Evolutionary conservation across 2,888 invertebrate species (phyloP).

Genomic region (Hypercompe scribonia): DNA sequence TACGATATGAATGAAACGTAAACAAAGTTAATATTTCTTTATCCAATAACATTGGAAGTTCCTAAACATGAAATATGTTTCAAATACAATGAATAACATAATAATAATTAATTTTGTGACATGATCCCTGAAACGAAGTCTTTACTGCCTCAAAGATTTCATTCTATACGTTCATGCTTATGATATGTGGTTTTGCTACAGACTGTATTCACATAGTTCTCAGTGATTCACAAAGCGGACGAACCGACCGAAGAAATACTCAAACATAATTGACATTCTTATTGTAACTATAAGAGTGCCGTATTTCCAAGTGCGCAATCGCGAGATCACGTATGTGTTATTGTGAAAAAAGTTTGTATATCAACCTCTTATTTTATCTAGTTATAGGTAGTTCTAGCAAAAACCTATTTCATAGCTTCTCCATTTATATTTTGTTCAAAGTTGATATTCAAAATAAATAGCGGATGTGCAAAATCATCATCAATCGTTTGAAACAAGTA

Average conservation of each 20-base stretch:
- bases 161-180: neutral
- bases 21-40: neutral
- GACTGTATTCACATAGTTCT: neutral
- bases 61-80: neutral
- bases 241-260: conserved; percentile 25
- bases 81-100: neutral
- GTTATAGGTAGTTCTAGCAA: conserved; percentile 5
- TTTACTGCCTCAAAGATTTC: neutral
- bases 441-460: conserved; percentile 1
- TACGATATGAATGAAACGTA: neutral
- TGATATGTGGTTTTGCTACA: neutral
- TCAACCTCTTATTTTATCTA: conserved; percentile 28
- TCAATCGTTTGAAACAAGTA: conserved; percentile 11
- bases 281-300: conserved; percentile 40
- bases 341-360: conserved; percentile 35
- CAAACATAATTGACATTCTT: conserved; percentile 35
- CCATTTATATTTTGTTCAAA: conserved; percentile 12
- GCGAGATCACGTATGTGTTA: conserved; percentile 20
- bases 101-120: neutral
- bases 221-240: conserved; percentile 11
- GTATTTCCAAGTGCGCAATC: conserved; percentile 33
- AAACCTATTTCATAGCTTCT: neutral
- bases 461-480: conserved; percentile 12
- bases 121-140: neutral
- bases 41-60: neutral